phyloP scores from a whole-genome alignment of 2,113 vertebrate species.

The Burhinus oedicnemus region DNA sequence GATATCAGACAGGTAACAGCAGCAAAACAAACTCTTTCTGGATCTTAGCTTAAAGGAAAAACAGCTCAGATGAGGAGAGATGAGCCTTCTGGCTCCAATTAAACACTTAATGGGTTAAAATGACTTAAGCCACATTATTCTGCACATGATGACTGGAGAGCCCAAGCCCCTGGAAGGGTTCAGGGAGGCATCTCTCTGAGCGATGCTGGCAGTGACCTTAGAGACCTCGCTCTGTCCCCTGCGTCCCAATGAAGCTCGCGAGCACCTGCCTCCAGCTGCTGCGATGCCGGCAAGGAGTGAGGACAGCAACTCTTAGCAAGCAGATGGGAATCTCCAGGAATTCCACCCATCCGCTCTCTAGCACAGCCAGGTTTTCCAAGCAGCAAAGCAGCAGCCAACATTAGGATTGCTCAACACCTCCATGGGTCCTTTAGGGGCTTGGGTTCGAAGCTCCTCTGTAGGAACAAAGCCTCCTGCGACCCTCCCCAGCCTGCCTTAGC shows the following conservation, averaged over 20 bases:
- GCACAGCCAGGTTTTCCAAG: not conserved
- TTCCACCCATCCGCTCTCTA: not conserved
- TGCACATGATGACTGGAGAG: not conserved
- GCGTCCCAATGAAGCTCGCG: fast-evolving
- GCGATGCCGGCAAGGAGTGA: not conserved
- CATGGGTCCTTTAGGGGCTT: not conserved
- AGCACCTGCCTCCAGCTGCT: not conserved
- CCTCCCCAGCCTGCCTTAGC: not conserved
- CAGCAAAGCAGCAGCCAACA: not conserved
- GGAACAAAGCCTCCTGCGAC: not conserved
- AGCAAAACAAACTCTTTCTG: not conserved
- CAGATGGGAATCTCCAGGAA: not conserved
- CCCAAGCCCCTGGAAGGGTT: fast-evolving
- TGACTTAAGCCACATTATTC: not conserved
- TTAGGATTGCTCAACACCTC: not conserved
- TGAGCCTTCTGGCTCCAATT: not conserved
- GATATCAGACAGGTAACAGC: not conserved
- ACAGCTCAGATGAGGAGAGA: not conserved
- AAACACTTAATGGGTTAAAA: not conserved
- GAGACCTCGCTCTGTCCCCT: not conserved
- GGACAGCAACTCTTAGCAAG: not conserved
- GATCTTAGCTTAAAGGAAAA: not conserved
- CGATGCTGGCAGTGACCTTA: not conserved
- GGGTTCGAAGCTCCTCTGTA: not conserved
- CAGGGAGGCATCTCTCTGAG: not conserved